A percentile compares a stretch with the other conserved stretches of the same genome.
phyloP scores from a whole-genome alignment of 2,888 invertebrate species.

The Netelia fuscicornis region DNA sequence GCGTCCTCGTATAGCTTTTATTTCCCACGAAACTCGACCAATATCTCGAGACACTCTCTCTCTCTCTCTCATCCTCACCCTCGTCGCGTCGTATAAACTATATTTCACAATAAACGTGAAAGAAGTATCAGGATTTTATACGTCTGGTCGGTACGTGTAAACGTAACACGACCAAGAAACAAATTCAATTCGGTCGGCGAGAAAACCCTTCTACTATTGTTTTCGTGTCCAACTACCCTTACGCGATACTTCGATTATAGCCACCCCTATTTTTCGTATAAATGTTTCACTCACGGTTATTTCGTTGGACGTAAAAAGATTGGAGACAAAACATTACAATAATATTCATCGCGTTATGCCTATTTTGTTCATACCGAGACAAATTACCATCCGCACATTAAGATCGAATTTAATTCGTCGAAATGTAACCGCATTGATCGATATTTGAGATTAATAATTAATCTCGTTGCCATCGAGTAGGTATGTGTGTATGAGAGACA shows the following conservation, averaged over 20 bases:
- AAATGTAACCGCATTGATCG: not conserved
- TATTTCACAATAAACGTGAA: slow-evolving; percentile 20
- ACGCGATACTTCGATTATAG: too few species aligned
- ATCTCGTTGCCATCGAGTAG: not conserved
- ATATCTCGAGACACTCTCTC: not conserved
- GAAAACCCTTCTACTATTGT: too few species aligned
- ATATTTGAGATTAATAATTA: slow-evolving; percentile 22
- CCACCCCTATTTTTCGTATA: too few species aligned
- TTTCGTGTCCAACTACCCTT: too few species aligned
- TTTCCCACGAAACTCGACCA: slow-evolving; percentile 14
- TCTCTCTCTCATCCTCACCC: slow-evolving; percentile 2
- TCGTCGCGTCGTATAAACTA: not conserved
- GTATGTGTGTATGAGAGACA: not conserved
- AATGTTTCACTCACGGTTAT: too few species aligned
- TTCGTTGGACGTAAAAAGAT: too few species aligned
- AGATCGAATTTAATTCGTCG: not conserved
- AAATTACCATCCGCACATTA: not conserved
- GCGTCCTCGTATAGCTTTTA: slow-evolving; percentile 7
- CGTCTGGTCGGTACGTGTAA: not conserved
- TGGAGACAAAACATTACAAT: too few species aligned
- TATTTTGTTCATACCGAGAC: not conserved
- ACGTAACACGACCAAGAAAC: slow-evolving; percentile 5
- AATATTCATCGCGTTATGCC: too few species aligned
- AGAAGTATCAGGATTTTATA: slow-evolving; percentile 9
- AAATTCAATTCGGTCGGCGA: slow-evolving; percentile 7